Evolutionary conservation across 2,797 vertebrate species (phyloP).

Genomic region (Macropus fuliginosus): DNA sequence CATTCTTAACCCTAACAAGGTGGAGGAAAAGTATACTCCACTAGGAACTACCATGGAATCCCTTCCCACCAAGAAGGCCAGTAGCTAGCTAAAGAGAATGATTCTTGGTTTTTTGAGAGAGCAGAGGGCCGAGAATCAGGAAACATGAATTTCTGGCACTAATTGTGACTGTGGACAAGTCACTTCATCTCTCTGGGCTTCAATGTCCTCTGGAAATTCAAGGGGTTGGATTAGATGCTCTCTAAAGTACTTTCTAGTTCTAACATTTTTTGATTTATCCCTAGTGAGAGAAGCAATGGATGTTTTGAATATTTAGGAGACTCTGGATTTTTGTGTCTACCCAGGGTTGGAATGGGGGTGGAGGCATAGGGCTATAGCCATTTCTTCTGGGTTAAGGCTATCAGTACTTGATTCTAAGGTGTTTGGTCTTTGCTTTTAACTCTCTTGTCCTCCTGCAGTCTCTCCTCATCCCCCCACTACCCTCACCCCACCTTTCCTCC

Average conservation of each 20-base stretch:
- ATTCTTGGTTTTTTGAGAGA: neutral
- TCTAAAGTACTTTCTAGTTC: neutral
- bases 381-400: neutral
- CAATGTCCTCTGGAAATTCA: constrained; percentile 18
- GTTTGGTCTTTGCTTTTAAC: neutral
- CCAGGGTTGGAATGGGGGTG: neutral
- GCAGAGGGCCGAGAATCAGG: neutral
- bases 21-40: constrained; percentile 33
- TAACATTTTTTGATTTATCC: neutral
- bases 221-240: neutral
- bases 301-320: neutral
- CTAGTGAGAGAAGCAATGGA: neutral
- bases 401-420: neutral
- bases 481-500: neutral
- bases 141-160: neutral
- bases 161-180: neutral
- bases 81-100: neutral
- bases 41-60: neutral
- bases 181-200: neutral
- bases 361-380: neutral
- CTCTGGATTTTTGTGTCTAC: neutral
- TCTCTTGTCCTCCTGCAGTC: neutral
- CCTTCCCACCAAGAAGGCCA: neutral
- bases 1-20: neutral
- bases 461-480: neutral